Conservation (phyloP, 2,113 vertebrate species). For the sheep (Ovis aries) region ARS-UI_Ramb_v3.0 NC_056058.1:79409501-79410000, state of each 20-base stretch:
- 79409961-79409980: background rate
- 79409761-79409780: background rate
- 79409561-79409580: background rate
- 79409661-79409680: background rate
- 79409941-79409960: background rate
- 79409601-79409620: background rate
- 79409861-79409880: background rate
- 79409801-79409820: background rate
- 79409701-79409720: background rate
- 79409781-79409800: background rate
- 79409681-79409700: background rate
- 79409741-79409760: background rate
- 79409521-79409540: background rate
- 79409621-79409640: background rate
- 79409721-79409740: background rate
- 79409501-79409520: background rate
- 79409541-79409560: background rate
- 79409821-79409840: background rate
- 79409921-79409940: background rate
- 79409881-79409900: background rate
- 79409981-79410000: background rate
- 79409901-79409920: background rate
- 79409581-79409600: background rate
- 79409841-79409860: background rate
- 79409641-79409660: constrained; percentile 14